Conservation (phyloP, 2,888 invertebrate species). For the Stenolophus ochropezus region DNA sequence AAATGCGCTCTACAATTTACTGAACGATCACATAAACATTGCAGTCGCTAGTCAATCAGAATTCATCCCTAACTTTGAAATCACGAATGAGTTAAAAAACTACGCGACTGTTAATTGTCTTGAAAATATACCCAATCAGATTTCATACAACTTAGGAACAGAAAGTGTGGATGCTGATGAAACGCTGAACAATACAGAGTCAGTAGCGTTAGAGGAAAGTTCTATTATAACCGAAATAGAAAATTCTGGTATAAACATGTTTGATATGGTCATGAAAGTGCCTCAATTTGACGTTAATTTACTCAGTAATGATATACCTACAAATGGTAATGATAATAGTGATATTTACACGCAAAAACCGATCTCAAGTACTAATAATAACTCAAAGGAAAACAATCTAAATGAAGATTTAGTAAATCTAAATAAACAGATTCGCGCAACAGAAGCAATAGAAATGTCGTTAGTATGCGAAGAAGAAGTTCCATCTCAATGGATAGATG, state of each 20-base stretch:
- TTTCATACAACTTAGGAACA: conserved; percentile 71
- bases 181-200: conserved; percentile 69
- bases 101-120: conserved; percentile 72
- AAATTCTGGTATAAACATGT: conserved; percentile 70
- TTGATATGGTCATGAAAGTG: conserved; percentile 67
- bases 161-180: conserved; percentile 71
- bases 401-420: conserved; percentile 64
- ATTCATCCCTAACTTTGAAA: conserved; percentile 49
- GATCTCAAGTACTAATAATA: conserved; percentile 14
- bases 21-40: conserved; percentile 49
- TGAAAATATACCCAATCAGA: conserved; percentile 70
- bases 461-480: conserved; percentile 85
- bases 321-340: conserved; percentile 29
- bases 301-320: conserved; percentile 63
- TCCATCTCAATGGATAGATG: conserved; percentile 85
- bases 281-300: conserved; percentile 66
- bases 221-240: conserved; percentile 72
- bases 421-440: conserved; percentile 70
- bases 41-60: conserved; percentile 54
- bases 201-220: conserved; percentile 70
- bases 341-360: conserved; percentile 38
- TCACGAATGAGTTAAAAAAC: conserved; percentile 70
- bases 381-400: neutral
- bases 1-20: conserved; percentile 50
- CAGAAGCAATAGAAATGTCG: conserved; percentile 82